Evolutionary conservation across 2,888 invertebrate species (phyloP), one percentile per base, ranked within the genome.

Genomic region (Lypha dubia): DNA sequence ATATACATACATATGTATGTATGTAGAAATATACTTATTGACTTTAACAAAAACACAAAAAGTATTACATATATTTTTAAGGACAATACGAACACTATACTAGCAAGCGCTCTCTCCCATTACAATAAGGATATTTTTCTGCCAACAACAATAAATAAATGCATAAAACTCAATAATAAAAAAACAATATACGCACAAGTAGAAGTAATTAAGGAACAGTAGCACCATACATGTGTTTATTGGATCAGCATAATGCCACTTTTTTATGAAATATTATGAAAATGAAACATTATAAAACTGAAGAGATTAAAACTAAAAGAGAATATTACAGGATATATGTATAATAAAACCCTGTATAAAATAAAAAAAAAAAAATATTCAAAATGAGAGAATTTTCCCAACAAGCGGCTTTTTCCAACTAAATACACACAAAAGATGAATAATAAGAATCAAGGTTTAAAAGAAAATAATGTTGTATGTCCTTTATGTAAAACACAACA

Each of bases 101-200:
- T 22, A 24, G 17, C 51, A 28, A 24, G 62, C 60, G 35, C 56
- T 13, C 13, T 62, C 9, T 75, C 15, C 53, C 46, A 32, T 22
- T 28, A 44, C 2, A 65, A 63, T 20, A 65, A 53, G 58, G 22
- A n/a, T 65, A 60, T 71, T 71, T 44, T 51, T 22, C 9, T 11
- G 8, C 1, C 32, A 70, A 74, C 53, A 63, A 60, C 2, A 24
- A 65, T 15, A 71, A n/a, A 49, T 24, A 81, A 51, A 38, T 62
- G 65, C 70, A 85, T 77, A 79, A 79, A 77, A 85, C 53, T 79
- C 84, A 84, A 74, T 53, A 82, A 49, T 75, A 71, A 13, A 68
- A 32, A 53, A 71, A 41, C 35, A 60, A 20, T 3, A 9, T 17
- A 20, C 7, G 15, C 20, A 68, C n/a, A 58, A 28, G 44, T 41